A percentile compares a stretch with the other conserved stretches of the same genome.
These are phyloP conservation scores for Hippolais icterina DNA, from an alignment of 2,113 vertebrate genomes.

Conservation along the genomic window DNA sequence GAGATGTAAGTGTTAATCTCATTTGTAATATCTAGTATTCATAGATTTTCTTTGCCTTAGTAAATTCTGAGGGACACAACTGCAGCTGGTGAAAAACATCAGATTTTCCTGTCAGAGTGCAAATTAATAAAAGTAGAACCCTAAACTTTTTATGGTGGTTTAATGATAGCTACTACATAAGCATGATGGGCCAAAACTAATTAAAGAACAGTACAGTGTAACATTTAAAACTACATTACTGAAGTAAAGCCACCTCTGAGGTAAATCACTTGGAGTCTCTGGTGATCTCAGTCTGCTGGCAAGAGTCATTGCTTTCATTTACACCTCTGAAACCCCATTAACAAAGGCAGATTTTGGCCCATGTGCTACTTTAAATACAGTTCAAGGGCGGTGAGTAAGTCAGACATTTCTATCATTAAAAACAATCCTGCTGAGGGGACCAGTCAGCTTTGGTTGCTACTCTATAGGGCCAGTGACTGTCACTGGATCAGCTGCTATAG, in stretches of 20 bases:
- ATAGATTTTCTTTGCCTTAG: background rate
- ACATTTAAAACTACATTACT: background rate
- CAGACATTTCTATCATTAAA: conserved; percentile 15
- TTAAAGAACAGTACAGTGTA: background rate
- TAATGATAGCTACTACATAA: background rate
- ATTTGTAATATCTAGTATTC: background rate
- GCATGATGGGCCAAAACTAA: background rate
- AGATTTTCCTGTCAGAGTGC: background rate
- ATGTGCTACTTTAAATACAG: background rate
- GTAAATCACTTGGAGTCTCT: background rate
- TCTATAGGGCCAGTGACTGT: background rate
- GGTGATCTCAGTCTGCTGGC: background rate
- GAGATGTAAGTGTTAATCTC: background rate
- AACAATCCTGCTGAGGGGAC: background rate
- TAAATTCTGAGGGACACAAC: background rate
- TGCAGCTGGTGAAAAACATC: background rate
- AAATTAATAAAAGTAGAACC: background rate
- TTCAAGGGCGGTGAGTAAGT: background rate
- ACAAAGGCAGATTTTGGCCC: background rate
- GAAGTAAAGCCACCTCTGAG: background rate
- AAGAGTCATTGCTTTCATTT: conserved; percentile 5
- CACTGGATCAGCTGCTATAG: background rate
- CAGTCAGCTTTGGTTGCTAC: background rate
- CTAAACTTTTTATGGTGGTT: background rate
- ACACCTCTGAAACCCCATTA: background rate